A percentile compares a stretch with the other conserved stretches of the same genome.
These are phyloP conservation scores for Physeter macrocephalus DNA, from an alignment of 2,113 vertebrate genomes.

Conservation along the genomic window DNA sequence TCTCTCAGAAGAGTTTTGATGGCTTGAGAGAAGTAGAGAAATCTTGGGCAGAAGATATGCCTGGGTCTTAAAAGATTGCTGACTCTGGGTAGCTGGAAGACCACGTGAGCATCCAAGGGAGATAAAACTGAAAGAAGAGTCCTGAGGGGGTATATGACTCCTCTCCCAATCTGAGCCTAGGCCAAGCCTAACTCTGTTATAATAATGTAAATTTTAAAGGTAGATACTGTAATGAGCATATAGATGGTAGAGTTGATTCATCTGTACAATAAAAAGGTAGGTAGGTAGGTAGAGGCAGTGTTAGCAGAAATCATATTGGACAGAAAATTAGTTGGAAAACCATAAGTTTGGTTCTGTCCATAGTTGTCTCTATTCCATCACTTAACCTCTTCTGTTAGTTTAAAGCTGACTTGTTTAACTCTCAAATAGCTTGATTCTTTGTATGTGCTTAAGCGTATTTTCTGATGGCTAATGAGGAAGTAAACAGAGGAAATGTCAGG, in stretches of 20 bases:
- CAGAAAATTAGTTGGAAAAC: not conserved
- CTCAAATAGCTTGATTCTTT: not conserved
- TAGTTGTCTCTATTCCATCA: not conserved
- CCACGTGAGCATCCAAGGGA: not conserved
- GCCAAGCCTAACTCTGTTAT: not conserved
- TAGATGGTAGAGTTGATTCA: not conserved
- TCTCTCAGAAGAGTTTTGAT: not conserved
- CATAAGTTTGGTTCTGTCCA: not conserved
- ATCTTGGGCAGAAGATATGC: not conserved
- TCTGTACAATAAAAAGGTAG: not conserved
- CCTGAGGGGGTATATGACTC: not conserved
- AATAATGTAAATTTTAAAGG: not conserved
- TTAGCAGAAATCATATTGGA: not conserved
- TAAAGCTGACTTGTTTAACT: not conserved
- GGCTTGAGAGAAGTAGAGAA: not conserved
- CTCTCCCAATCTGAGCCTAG: not conserved
- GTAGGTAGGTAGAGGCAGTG: not conserved
- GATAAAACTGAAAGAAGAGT: not conserved
- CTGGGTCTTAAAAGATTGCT: not conserved
- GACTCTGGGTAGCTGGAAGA: not conserved
- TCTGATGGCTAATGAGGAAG: not conserved
- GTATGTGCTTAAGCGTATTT: not conserved
- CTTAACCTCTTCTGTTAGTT: not conserved
- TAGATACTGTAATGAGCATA: not conserved
- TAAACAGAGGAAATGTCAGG: not conserved